Conservation (phyloP, 2,797 vertebrate genomes). For the Pseudochaenichthys georgianus region DNA sequence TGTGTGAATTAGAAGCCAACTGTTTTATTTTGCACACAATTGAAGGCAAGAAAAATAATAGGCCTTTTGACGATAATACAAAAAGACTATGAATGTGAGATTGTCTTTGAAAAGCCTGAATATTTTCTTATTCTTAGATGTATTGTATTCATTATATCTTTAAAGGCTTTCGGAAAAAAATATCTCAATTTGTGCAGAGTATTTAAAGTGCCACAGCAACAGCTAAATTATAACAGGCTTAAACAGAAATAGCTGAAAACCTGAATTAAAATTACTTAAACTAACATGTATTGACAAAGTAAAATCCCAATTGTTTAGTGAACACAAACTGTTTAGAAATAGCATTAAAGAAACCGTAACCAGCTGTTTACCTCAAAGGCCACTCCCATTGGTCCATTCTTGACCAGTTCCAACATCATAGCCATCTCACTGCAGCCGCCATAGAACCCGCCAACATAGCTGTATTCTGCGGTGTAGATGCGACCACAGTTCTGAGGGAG, state of each 20-base stretch:
- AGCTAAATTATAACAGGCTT: neutral
- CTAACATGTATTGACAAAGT: neutral
- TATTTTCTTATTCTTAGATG: neutral
- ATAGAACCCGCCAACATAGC: slow-evolving; percentile 96
- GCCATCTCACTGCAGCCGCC: slow-evolving; percentile 93
- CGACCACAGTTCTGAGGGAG: slow-evolving; percentile 81
- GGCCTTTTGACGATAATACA: too few species aligned
- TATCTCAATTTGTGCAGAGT: neutral
- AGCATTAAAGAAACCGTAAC: neutral
- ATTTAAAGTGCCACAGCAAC: neutral
- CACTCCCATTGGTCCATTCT: slow-evolving; percentile 89
- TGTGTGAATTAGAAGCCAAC: neutral
- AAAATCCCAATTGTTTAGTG: neutral
- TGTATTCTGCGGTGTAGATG: slow-evolving; percentile 89
- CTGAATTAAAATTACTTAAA: neutral
- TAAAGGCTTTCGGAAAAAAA: neutral
- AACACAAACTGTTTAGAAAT: neutral
- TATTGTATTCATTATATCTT: neutral
- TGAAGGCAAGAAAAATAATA: neutral
- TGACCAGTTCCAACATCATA: slow-evolving; percentile 94
- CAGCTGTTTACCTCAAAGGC: slow-evolving; percentile 86
- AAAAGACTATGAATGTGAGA: neutral
- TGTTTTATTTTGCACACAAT: neutral
- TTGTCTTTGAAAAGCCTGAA: neutral
- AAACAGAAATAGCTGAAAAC: neutral